Evolutionary conservation across 92 coral and sea anemone genomes (phyloP).

Genomic region (Parazoanthus swiftii): DNA sequence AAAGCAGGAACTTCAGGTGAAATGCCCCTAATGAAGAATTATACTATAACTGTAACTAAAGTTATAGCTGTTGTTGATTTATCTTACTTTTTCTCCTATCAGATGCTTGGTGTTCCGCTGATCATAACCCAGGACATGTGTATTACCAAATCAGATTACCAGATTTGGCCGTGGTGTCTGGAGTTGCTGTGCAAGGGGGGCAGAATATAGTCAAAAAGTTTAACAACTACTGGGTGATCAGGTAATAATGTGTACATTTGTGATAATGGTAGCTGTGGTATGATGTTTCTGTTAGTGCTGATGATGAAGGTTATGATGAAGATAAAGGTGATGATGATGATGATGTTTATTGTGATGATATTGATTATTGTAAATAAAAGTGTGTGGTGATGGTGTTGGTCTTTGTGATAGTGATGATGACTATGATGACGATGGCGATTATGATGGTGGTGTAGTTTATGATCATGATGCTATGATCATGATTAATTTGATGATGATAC

Average conservation of each 20-base stretch:
- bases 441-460: neutral
- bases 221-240: conserved; percentile 87
- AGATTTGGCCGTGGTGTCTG: conserved; percentile 76
- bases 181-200: conserved; percentile 95
- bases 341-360: neutral
- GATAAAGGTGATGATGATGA: neutral
- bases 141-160: conserved; percentile 69
- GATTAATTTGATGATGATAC: neutral
- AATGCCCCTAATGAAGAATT: too few relatives aligned
- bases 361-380: too few relatives aligned
- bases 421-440: too few relatives aligned
- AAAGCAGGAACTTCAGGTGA: too few relatives aligned
- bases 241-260: conserved; percentile 36
- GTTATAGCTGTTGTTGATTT: too few relatives aligned
- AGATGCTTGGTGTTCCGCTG: conserved; percentile 97
- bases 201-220: conserved; percentile 65
- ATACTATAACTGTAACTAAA: too few relatives aligned
- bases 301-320: neutral
- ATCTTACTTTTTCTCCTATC: neutral
- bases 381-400: neutral
- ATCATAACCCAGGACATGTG: conserved; percentile 57
- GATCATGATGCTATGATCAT: neutral
- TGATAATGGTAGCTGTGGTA: neutral
- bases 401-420: neutral
- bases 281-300: neutral